phyloP scores from a whole-genome alignment of 2,113 vertebrate species.

The Recurvirostra avosetta region DNA sequence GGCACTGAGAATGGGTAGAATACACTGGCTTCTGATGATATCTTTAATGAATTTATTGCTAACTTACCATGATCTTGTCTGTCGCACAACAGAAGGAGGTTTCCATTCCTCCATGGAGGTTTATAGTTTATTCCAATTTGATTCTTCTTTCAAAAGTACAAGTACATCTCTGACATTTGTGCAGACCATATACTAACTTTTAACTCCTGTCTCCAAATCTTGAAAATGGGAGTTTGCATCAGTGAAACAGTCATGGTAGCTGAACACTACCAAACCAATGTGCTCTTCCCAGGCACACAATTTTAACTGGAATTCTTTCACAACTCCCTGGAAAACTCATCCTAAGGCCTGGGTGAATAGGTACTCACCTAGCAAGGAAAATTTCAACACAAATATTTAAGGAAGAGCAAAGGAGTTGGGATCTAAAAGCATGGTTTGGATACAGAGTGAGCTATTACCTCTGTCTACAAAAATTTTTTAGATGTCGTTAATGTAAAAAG shows the following conservation, averaged over 20 bases:
- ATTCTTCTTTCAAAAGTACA: background rate
- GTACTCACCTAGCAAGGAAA: background rate
- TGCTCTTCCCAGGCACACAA: background rate
- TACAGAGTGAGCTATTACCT: background rate
- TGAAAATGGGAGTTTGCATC: background rate
- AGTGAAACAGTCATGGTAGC: background rate
- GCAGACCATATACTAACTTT: background rate
- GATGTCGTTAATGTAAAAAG: background rate
- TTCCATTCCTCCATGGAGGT: background rate
- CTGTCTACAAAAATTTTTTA: background rate
- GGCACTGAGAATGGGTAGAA: background rate
- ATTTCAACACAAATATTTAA: background rate
- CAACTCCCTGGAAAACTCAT: background rate
- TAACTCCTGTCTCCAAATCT: background rate
- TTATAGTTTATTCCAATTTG: background rate
- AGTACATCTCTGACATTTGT: background rate
- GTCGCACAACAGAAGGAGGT: background rate
- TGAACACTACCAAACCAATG: background rate
- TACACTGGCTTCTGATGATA: background rate
- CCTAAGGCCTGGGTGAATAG: background rate
- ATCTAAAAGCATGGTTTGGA: background rate
- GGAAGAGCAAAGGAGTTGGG: background rate
- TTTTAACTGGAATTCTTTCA: background rate
- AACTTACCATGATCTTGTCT: background rate
- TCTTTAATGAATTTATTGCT: background rate